phyloP scores from a whole-genome alignment of 2,113 vertebrate species.

The Festucalex cinctus region DNA sequence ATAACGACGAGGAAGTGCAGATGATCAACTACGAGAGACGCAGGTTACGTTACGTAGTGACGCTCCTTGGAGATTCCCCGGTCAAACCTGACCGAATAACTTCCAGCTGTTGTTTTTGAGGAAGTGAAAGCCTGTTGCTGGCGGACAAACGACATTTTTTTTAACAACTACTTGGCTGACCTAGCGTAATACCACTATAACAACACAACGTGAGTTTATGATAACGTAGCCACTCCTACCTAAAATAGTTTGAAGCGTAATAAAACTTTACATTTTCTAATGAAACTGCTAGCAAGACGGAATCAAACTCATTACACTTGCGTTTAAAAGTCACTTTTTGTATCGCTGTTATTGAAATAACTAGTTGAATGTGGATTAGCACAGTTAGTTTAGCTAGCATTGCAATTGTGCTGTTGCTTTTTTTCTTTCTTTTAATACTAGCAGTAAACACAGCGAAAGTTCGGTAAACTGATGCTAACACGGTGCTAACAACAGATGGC shows the following conservation, averaged over 20 bases:
- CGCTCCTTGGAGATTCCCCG: background rate
- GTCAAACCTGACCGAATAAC: background rate
- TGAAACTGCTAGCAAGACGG: background rate
- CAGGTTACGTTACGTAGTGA: background rate
- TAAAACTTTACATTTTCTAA: background rate
- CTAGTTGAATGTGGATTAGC: background rate
- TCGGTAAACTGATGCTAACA: background rate
- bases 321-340: background rate
- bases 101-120: conserved; percentile 22
- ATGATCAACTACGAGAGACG: background rate
- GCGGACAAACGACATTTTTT: background rate
- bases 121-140: conserved; percentile 12
- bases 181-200: background rate
- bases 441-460: background rate
- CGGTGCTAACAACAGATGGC: conserved; percentile 46
- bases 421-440: no score
- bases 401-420: background rate
- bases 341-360: background rate
- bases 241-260: background rate
- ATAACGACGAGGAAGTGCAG: background rate
- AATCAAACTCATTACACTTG: background rate
- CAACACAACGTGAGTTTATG: conserved; percentile 3
- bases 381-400: background rate
- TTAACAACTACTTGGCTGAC: background rate
- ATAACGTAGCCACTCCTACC: background rate